These are phyloP conservation scores for Phthorimaea operculella DNA, from an alignment of 1,140 invertebrate genomes.

Conservation along the genomic window DNA sequence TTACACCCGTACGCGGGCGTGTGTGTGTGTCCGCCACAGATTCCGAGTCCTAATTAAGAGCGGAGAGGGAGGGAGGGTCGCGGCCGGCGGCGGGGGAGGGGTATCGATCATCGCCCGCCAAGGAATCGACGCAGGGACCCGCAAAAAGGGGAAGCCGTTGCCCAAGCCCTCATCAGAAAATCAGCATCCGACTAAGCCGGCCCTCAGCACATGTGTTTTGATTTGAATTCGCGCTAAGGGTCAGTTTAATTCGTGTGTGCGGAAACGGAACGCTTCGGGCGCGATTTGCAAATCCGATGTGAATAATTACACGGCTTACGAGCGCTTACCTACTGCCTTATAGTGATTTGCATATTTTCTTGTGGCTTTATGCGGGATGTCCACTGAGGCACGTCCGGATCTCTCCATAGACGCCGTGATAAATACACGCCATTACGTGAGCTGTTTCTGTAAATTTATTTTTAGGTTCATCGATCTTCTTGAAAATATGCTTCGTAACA, in stretches of 20 bases:
- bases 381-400: conserved; percentile 11
- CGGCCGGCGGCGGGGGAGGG: conserved; percentile 53
- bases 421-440: not conserved
- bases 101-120: conserved; percentile 63
- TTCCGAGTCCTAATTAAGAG: conserved; percentile 69
- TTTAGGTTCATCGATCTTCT: not conserved
- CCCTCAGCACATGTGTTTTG: conserved; percentile 65
- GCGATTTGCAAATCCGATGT: conserved; percentile 63
- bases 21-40: conserved; percentile 67
- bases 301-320: conserved; percentile 67
- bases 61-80: conserved; percentile 43
- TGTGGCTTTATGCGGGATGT: conserved; percentile 40
- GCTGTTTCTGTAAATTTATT: not conserved
- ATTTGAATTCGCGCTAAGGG: conserved; percentile 61
- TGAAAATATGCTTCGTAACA: conserved; percentile 12
- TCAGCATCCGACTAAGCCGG: conserved; percentile 57
- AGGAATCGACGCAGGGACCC: conserved; percentile 64
- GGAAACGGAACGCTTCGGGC: conserved; percentile 57
- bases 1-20: conserved; percentile 46
- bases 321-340: conserved; percentile 65
- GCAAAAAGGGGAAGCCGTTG: conserved; percentile 53
- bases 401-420: not conserved
- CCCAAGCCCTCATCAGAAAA: conserved; percentile 55
- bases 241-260: conserved; percentile 55
- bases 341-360: conserved; percentile 65